A percentile compares a stretch with the other conserved stretches of the same genome.
Evolutionary conservation across 2,888 invertebrate genomes (phyloP).

Genomic region (Schizotus pectinicornis): DNA sequence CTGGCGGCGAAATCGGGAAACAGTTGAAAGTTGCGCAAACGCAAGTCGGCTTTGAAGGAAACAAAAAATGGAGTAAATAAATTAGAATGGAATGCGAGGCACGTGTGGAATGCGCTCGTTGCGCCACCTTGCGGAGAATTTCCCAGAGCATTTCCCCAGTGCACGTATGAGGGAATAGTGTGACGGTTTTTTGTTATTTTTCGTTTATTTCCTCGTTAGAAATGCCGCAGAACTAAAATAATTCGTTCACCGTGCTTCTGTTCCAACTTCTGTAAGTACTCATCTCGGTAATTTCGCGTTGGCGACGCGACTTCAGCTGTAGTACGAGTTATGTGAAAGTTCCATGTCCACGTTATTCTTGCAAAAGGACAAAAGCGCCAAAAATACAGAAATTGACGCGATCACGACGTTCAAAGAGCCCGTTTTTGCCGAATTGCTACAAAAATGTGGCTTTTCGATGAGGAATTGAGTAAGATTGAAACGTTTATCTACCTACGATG

Average conservation of each 20-base stretch:
- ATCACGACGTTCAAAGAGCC: neutral
- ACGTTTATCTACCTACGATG: too few species aligned
- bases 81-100: conserved; percentile 33
- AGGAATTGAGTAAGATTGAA: conserved; percentile 6
- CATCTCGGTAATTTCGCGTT: conserved; percentile 1
- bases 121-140: conserved; percentile 48
- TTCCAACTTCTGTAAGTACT: conserved; percentile 46
- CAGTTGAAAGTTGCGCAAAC: too few species aligned
- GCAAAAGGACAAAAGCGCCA: neutral
- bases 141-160: conserved; percentile 31
- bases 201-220: conserved; percentile 16
- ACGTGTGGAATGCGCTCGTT: conserved; percentile 37
- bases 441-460: conserved; percentile 37
- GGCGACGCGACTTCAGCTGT: neutral
- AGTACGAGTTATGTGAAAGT: neutral
- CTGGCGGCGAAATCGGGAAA: too few species aligned
- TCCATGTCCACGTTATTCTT: neutral
- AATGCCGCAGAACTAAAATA: conserved; percentile 27
- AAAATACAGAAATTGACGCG: too few species aligned
- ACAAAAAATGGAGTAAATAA: conserved; percentile 10
- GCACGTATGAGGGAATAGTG: conserved; percentile 28
- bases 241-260: conserved; percentile 25
- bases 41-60: too few species aligned
- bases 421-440: conserved; percentile 25
- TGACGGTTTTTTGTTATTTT: conserved; percentile 25